Evolutionary conservation across 2,888 invertebrate genomes (phyloP), one percentile per base, ranked within the genome.

Genomic region (Odontocolon sp.): DNA sequence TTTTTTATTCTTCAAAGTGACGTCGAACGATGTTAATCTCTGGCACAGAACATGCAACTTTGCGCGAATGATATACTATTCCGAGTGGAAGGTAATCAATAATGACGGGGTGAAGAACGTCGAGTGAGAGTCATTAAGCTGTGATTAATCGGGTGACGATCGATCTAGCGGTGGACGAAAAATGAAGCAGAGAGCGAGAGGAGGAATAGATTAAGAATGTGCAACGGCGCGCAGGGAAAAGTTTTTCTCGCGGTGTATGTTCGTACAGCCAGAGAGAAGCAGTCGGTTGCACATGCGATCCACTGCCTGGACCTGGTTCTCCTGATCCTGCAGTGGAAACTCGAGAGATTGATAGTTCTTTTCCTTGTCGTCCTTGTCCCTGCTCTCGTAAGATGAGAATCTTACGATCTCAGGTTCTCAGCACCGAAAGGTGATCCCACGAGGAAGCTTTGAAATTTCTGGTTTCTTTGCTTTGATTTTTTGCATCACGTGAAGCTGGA

Each of bases 131-230:
- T 64, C 64, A 64, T 71, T 71, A 61, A 38, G 40, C 9, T n/a
- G 52, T 67, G 67, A 59, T 67, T 67, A 59, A 67, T 73, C 59
- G 67, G 40, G 8, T 38, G 14, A 47, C 28, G 38, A 72, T 67
- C 26, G 54, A 61, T 67, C 67, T 23, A 11, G 31, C 9, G 21
- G 5, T 31, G 33, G 26, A n/a, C 31, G 50, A 31, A 31, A 67
- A 59, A 9, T 50, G 38, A 45, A 36, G 6, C 16, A 11, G 26
- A 18, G 54, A 11, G 8, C 31, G 40, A 6, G 28, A 21, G 56
- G 18, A 50, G 52, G 23, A 42, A 11, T 40, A 28, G 56, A 38
- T 38, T 28, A 28, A 64, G 21, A 23, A 66, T 31, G 50, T 66
- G 66, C 61, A 45, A 61, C 42, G 31, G 33, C 33, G 40, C 11